These are phyloP conservation scores for Polietes domitor DNA, from an alignment of 2,888 invertebrate species.

Conservation along the genomic window DNA sequence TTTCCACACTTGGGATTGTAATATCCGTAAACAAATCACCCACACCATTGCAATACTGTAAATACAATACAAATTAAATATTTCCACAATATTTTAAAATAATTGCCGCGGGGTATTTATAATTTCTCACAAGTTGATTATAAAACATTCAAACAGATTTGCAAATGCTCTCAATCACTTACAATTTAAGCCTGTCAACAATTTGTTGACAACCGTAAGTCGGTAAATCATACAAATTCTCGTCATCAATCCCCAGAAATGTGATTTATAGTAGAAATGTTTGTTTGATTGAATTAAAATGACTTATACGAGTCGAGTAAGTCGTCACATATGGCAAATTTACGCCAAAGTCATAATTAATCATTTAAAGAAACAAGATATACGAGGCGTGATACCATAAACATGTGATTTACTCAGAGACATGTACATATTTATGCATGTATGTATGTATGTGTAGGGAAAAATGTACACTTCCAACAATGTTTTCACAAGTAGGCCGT, in stretches of 20 bases:
- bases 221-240: background rate
- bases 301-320: background rate
- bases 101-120: too few species aligned
- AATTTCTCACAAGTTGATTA: too few species aligned
- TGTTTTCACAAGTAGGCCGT: background rate
- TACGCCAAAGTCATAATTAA: background rate
- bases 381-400: conserved; percentile 3
- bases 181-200: background rate
- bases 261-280: background rate
- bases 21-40: too few species aligned
- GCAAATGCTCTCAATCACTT: background rate
- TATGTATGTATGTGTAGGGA: background rate
- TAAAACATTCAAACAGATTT: too few species aligned
- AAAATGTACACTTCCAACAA: background rate
- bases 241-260: background rate
- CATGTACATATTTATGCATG: background rate
- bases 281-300: conserved; percentile 20
- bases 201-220: background rate
- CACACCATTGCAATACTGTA: too few species aligned
- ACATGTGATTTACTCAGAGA: background rate
- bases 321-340: conserved; percentile 6
- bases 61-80: too few species aligned
- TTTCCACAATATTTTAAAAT: too few species aligned
- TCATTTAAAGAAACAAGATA: background rate
- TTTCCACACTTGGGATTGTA: too few species aligned